These are phyloP conservation scores for Merops nubicus DNA, from an alignment of 2,113 vertebrate species.

Conservation along the genomic window DNA sequence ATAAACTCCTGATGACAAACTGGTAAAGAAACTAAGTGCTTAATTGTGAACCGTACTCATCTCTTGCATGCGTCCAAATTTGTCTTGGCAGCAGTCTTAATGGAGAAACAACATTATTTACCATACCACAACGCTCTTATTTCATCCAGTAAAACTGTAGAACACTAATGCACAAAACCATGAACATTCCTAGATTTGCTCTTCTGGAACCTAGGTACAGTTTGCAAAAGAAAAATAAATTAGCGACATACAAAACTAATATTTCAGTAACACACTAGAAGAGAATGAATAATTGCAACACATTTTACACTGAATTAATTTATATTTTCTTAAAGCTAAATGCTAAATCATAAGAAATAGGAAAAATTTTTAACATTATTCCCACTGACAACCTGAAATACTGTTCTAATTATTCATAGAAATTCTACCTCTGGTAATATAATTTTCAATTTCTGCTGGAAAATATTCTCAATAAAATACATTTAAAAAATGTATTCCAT, in stretches of 20 bases:
- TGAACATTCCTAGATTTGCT: not conserved
- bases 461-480: constrained; percentile 44
- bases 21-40: not conserved
- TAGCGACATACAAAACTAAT: not conserved
- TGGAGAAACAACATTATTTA: constrained; percentile 1
- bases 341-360: constrained; percentile 26
- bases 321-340: not conserved
- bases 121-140: not conserved
- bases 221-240: not conserved
- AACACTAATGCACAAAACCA: not conserved
- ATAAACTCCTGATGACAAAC: not conserved
- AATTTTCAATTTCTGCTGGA: constrained; percentile 10
- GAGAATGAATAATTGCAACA: not conserved
- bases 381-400: constrained; percentile 35
- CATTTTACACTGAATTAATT: not conserved
- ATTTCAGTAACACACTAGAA: not conserved
- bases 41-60: constrained; percentile 1
- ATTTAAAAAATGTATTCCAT: constrained; percentile 50
- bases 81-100: constrained; percentile 39
- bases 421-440: not conserved
- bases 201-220: not conserved
- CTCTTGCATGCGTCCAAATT: not conserved
- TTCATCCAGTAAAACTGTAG: constrained; percentile 27
- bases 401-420: constrained; percentile 44
- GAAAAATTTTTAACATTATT: not conserved